Evolutionary conservation across 2,888 invertebrate species (phyloP), one percentile per base, ranked within the genome.

Genomic region (Drosophila macrospina): DNA sequence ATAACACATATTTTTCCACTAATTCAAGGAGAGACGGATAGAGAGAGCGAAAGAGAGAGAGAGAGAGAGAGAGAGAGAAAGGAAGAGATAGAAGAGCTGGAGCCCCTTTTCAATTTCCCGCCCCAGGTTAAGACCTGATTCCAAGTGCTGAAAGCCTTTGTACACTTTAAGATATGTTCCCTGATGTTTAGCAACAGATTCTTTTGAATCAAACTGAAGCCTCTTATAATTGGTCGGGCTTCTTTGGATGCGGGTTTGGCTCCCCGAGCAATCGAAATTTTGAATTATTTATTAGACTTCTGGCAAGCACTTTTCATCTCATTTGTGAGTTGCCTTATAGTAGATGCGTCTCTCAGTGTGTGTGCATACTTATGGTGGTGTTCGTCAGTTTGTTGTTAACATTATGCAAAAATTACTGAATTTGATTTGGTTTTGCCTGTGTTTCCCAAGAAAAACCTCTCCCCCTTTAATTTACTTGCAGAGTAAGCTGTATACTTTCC

Each of bases 231-330:
- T 57, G 62, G 52, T 59, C 13, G 20, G 36, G 34, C 24, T 42
- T 20, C 51, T 45, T 26, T 8, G 4, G 34, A 11, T 13, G 39
- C 20, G 48, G 6, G n/a, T 28, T 28, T 28, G 16, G 15, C 47
- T 48, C 63, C 54, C 45, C 39, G 50, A 64, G 60, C 47, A 52
- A 62, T 30, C 41, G 45, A 28, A 67, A 57, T 69, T 77, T 62
- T 71, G 86, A 82, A 85, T 82, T 68, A 77, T 82, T 79, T 74
- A 74, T 70, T 57, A 60, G 51, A 61, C 42, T 39, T 65, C 55
- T 36, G 67, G 52, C 67, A 74, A 55, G 55, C 57, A 73, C 57
- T 68, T 70, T 69, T 66, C 69, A 75, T 61, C 45, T 61, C 59
- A 56, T 37, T 70, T 61, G n/a, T 39, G 39, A 55, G 30, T 47